These are phyloP conservation scores for Climacteris rufus DNA, from an alignment of 2,113 vertebrate genomes.

Conservation along the genomic window DNA sequence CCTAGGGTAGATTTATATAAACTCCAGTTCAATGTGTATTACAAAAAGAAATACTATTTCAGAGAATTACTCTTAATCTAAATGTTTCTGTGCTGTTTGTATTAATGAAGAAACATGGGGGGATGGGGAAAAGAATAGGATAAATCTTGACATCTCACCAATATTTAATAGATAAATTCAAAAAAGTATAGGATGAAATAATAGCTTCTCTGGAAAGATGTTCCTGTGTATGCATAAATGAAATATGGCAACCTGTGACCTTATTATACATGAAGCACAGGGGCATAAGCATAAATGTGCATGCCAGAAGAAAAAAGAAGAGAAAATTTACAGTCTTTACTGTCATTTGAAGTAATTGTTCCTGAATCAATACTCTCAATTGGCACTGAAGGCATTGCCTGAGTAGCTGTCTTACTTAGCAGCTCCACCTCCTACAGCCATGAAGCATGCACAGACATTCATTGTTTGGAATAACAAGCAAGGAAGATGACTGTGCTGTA, in stretches of 20 bases:
- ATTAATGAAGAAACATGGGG: not conserved
- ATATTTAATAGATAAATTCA: not conserved
- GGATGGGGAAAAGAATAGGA: fast-evolving
- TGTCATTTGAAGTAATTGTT: not conserved
- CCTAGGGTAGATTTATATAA: not conserved
- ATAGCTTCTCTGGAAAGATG: not conserved
- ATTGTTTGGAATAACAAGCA: not conserved
- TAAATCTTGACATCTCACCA: not conserved
- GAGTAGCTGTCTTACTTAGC: not conserved
- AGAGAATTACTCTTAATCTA: not conserved
- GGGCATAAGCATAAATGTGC: not conserved
- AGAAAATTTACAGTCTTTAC: slow-evolving; percentile 7
- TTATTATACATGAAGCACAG: not conserved
- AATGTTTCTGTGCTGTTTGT: not conserved
- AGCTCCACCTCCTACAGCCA: not conserved
- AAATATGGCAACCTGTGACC: not conserved
- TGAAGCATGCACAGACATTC: not conserved
- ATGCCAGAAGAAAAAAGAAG: not conserved
- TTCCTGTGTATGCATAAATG: not conserved
- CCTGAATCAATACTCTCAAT: not conserved
- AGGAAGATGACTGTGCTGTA: not conserved
- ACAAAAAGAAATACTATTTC: not conserved
- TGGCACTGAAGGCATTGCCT: not conserved
- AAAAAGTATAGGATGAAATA: not conserved
- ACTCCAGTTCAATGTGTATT: not conserved